phyloP scores from a whole-genome alignment of 1,140 invertebrate genomes.

The Acyrthosiphon pisum region DNA sequence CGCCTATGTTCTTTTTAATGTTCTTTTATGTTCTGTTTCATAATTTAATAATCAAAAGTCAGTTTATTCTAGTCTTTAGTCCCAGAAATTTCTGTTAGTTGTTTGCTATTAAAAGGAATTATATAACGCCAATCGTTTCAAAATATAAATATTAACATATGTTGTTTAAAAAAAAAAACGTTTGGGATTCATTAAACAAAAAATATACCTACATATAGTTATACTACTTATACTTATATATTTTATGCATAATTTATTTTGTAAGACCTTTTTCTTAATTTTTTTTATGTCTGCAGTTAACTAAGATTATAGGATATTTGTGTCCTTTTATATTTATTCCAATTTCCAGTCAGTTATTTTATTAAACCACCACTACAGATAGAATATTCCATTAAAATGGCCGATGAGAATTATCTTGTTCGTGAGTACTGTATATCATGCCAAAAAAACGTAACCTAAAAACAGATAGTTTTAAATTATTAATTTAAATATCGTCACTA shows the following conservation, averaged over 20 bases:
- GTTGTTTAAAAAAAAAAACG: neutral
- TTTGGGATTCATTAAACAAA: neutral
- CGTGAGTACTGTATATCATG: neutral
- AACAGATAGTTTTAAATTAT: slow-evolving; percentile 39
- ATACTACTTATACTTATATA: neutral
- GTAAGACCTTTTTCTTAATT: neutral
- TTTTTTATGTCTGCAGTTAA: slow-evolving; percentile 18
- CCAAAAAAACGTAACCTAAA: slow-evolving; percentile 16
- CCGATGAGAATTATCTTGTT: neutral
- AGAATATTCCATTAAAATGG: neutral
- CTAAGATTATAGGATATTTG: neutral
- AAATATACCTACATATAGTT: neutral
- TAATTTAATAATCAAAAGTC: neutral
- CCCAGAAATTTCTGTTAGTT: no score
- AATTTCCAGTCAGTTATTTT: slow-evolving; percentile 21
- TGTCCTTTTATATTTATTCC: slow-evolving; percentile 27
- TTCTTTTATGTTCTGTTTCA: no score
- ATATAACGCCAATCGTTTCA: neutral
- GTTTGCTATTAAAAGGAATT: neutral
- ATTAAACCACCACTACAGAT: neutral
- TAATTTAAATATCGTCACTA: neutral
- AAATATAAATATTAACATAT: neutral
- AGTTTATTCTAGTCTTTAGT: neutral
- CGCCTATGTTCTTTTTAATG: no score
- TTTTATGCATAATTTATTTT: neutral